phyloP scores from a whole-genome alignment of 2,797 vertebrate species.

The Rhinatrema bivittatum region DNA sequence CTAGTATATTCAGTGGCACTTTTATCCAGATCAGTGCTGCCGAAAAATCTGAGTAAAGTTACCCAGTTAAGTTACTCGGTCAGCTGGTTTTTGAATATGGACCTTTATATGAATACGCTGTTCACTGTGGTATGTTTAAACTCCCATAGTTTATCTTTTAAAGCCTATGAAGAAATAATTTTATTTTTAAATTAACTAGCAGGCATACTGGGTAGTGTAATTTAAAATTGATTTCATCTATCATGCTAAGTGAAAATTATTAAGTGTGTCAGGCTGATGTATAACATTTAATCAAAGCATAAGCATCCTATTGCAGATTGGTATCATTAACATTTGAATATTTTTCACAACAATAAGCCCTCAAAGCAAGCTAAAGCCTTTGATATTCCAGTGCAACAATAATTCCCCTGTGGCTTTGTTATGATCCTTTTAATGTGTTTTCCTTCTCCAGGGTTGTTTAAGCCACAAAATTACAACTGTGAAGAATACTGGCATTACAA shows the following conservation, averaged over 20 bases:
- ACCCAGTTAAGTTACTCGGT: too few species aligned
- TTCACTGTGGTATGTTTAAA: not conserved
- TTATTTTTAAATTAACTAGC: slow-evolving; percentile 31
- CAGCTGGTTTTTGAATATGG: too few species aligned
- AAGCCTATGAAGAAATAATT: slow-evolving; percentile 22
- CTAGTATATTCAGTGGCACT: too few species aligned
- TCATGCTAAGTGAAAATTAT: slow-evolving; percentile 33
- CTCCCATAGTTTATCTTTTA: slow-evolving; percentile 15
- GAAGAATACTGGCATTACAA: slow-evolving; percentile 30
- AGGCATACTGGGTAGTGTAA: slow-evolving; percentile 25
- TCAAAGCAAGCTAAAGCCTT: slow-evolving; percentile 31
- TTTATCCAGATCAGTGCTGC: too few species aligned
- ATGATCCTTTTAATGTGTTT: slow-evolving; percentile 34
- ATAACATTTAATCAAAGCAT: slow-evolving; percentile 35
- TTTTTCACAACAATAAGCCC: slow-evolving; percentile 36
- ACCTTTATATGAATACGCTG: too few species aligned
- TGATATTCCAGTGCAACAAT: slow-evolving; percentile 37
- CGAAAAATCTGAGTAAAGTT: too few species aligned
- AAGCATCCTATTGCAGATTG: slow-evolving; percentile 30
- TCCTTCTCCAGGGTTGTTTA: slow-evolving; percentile 35
- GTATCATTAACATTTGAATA: slow-evolving; percentile 31
- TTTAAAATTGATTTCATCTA: slow-evolving; percentile 38
- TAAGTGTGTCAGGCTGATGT: slow-evolving; percentile 37
- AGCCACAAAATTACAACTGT: slow-evolving; percentile 39
- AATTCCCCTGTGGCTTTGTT: slow-evolving; percentile 42